Base-by-base conservation (phyloP, 2,797 vertebrate genomes). In the Chrosomus eos region DNA sequence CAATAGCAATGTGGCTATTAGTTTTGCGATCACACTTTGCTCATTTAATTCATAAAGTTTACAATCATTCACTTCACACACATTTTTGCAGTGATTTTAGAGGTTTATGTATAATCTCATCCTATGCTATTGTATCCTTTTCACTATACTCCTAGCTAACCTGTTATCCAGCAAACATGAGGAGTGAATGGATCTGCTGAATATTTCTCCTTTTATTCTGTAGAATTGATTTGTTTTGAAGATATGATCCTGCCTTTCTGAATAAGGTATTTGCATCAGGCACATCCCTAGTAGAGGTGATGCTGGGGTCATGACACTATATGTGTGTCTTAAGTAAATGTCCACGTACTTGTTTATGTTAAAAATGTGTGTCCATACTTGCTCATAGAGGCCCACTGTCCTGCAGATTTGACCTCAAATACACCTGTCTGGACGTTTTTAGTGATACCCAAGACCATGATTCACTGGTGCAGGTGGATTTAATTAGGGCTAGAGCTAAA, bases 301-400 rank as follows among this genome's bases (percentile, higher is more conserved):
- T 66, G 68, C n/a, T 55, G 9, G 79, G 51, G 74, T 60, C 21
- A 71, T 26, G 31, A 38, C 51, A 76, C 66, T 71, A 16, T 23
- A 43, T 81, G n/a, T 53, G 72, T 19, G 36, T 66, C 10, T 40
- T 64, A 23, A 26, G 19, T 23, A 82, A 68, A 68, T 68, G 10
- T 70, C 0, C 5, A 40, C 11, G 14, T 58, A 55, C 5, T 51
- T 53, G 5, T 28, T 64, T 14, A 33, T 23, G 31, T 67, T 26
- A 70, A 67, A 64, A 19, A 66, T 33, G 43, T 45, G 62, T 18
- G 31, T 36, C 5, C 7, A 36, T 14, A 11, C 31, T 40, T 43
- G 76, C 14, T 73, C 26, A 3, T 71, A n/a, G 23, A 31, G 43
- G 26, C 26, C 8, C 5, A 21, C 18, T 73, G 5, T 72, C 4